phyloP scores from a whole-genome alignment of 2,888 invertebrate species.

The Aspidiotus rigidus region DNA sequence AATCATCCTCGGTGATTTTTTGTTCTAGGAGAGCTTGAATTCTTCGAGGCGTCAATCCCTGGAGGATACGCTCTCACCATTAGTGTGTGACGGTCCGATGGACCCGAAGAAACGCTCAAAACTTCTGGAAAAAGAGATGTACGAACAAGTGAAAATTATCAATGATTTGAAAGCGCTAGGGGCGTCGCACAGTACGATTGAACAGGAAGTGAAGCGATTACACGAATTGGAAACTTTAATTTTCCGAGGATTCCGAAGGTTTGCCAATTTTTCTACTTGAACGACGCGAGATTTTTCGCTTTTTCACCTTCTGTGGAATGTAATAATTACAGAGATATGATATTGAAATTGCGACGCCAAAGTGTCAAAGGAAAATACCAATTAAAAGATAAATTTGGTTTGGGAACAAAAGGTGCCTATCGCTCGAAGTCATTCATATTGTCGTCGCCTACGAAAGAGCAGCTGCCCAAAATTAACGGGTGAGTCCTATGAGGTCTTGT shows the following conservation, averaged over 20 bases:
- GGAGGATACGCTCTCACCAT: slow-evolving; percentile 65
- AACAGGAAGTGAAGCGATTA: slow-evolving; percentile 80
- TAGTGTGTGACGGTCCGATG: slow-evolving; percentile 49
- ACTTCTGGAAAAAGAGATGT: slow-evolving; percentile 92
- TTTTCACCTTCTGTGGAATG: background rate
- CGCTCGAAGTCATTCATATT: slow-evolving; percentile 69
- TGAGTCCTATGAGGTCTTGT: background rate
- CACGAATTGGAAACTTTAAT: slow-evolving; percentile 89
- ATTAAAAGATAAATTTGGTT: slow-evolving; percentile 68
- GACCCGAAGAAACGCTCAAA: slow-evolving; percentile 80
- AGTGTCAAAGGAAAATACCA: slow-evolving; percentile 57
- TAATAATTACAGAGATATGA: slow-evolving; percentile 62
- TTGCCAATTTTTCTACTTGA: slow-evolving; percentile 6
- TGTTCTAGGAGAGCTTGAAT: slow-evolving; percentile 54
- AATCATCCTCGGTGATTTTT: slow-evolving; percentile 25
- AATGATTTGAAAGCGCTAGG: slow-evolving; percentile 81
- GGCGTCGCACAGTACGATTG: slow-evolving; percentile 81
- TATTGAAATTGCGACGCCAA: slow-evolving; percentile 76
- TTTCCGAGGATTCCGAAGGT: slow-evolving; percentile 84
- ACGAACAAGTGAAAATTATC: slow-evolving; percentile 90
- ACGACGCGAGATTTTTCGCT: background rate
- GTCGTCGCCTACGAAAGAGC: slow-evolving; percentile 47
- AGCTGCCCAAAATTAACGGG: slow-evolving; percentile 21
- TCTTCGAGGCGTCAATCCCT: slow-evolving; percentile 55
- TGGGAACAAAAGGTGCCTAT: slow-evolving; percentile 53